These are phyloP conservation scores for Ceratosolen fusciceps DNA, from an alignment of 1,140 invertebrate species.

Conservation along the genomic window DNA sequence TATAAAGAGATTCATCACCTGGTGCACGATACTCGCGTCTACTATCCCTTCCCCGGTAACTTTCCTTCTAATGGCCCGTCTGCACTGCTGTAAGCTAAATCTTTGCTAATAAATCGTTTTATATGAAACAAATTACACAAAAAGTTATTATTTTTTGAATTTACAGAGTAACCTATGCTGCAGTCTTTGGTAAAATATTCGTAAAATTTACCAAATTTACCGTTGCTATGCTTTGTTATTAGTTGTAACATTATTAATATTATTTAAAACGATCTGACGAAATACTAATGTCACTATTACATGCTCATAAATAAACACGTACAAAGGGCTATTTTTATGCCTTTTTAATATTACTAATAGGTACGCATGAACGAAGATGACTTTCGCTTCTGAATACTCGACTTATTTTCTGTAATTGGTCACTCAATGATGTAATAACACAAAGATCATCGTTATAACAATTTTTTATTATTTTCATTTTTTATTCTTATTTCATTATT, in stretches of 20 bases:
- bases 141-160: neutral
- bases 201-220: too few relatives aligned
- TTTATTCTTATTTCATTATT: neutral
- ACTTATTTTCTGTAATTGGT: neutral
- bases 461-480: neutral
- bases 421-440: neutral
- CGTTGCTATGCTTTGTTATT: neutral
- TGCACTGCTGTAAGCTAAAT: neutral
- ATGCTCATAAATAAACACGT: neutral
- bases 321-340: neutral
- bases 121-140: neutral
- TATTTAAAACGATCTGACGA: neutral
- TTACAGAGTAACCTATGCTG: neutral
- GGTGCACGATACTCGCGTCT: conserved; percentile 32
- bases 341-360: neutral
- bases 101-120: neutral
- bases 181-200: neutral
- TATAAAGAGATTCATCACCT: conserved; percentile 22
- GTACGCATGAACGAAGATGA: neutral
- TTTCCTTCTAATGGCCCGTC: conserved; percentile 21
- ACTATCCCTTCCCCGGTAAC: conserved; percentile 16
- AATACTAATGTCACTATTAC: neutral
- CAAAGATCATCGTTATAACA: too few relatives aligned
- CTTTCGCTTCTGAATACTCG: neutral
- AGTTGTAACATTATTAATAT: conserved; percentile 13